A percentile compares a stretch with the other conserved stretches of the same genome.
Evolutionary conservation across 2,888 invertebrate species (phyloP).

Genomic region (Harpalus rubripes): DNA sequence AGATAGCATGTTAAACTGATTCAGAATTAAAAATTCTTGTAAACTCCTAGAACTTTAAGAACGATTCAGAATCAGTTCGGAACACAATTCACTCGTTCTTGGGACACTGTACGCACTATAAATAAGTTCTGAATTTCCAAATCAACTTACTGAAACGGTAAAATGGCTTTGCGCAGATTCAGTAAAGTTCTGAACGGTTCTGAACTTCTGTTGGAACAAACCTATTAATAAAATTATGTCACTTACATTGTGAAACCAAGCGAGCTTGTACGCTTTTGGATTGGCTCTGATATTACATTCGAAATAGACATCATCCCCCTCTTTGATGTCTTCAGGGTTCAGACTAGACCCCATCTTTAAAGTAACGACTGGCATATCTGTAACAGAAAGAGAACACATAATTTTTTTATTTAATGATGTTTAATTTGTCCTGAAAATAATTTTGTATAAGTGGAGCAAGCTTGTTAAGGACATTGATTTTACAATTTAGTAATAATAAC

Average conservation of each 20-base stretch:
- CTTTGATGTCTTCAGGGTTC: constrained; percentile 92
- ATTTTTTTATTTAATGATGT: not conserved
- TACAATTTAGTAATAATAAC: constrained; percentile 28
- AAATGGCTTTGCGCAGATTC: too few species aligned
- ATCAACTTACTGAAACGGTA: too few species aligned
- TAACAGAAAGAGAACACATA: constrained; percentile 72
- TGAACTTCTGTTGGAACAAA: too few species aligned
- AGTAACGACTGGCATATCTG: constrained; percentile 90
- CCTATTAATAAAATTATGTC: constrained; percentile 61
- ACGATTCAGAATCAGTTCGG: too few species aligned
- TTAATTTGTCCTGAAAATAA: not conserved
- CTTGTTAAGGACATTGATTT: constrained; percentile 46
- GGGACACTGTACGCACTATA: too few species aligned
- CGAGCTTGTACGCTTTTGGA: constrained; percentile 90
- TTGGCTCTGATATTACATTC: constrained; percentile 92
- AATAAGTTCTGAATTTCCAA: too few species aligned
- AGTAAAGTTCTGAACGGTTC: too few species aligned
- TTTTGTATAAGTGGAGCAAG: constrained; percentile 7
- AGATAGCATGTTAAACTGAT: too few species aligned
- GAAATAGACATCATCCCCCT: constrained; percentile 94
- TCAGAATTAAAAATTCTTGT: too few species aligned
- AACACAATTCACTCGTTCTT: too few species aligned
- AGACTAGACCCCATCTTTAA: constrained; percentile 91
- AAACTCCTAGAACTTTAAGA: too few species aligned
- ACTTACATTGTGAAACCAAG: constrained; percentile 94